Percentiles rank a stretch among this genome's conserved stretches.
Conservation (phyloP, 1,140 invertebrate genomes). For the Holcopasites calliopsidis region DNA sequence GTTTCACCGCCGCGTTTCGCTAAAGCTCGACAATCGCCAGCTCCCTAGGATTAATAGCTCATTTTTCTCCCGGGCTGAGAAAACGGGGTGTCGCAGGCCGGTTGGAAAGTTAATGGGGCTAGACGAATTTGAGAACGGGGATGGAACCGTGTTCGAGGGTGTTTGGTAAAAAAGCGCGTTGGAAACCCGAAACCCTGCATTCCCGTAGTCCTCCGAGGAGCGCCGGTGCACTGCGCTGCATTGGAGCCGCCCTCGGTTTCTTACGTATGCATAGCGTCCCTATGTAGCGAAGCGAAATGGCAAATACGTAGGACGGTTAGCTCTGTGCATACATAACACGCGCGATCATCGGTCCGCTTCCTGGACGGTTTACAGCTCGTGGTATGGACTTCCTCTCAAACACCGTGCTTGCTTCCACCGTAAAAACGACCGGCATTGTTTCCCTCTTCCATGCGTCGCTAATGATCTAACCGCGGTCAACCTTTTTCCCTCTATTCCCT, state of each 20-base stretch:
- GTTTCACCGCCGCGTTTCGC: no score
- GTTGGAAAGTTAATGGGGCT: conserved; percentile 25
- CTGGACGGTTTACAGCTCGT: conserved; percentile 54
- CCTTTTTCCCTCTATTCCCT: conserved; percentile 13
- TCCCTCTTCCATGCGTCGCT: conserved; percentile 41
- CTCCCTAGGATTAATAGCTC: not conserved
- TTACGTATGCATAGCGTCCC: no score
- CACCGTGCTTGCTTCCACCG: conserved; percentile 7
- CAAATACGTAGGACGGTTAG: conserved; percentile 35
- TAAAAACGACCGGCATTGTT: conserved; percentile 46
- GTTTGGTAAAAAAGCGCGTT: conserved; percentile 26
- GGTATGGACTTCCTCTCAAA: not conserved
- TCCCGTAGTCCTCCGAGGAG: not conserved
- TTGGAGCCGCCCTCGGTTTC: no score
- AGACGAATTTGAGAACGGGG: conserved; percentile 25
- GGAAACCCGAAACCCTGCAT: not conserved
- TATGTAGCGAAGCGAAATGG: conserved; percentile 46
- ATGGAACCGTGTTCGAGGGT: not conserved
- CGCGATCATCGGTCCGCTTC: conserved; percentile 20
- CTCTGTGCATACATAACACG: no score
- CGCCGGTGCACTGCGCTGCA: no score
- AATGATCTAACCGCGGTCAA: conserved; percentile 42
- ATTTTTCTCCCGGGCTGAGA: not conserved
- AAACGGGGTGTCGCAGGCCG: not conserved
- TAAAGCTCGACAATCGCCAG: conserved; percentile 20